Percentiles rank a stretch among this genome's conserved stretches.
Conservation (phyloP, 2,888 invertebrate species). For the Drosophila lutescens region DNA sequence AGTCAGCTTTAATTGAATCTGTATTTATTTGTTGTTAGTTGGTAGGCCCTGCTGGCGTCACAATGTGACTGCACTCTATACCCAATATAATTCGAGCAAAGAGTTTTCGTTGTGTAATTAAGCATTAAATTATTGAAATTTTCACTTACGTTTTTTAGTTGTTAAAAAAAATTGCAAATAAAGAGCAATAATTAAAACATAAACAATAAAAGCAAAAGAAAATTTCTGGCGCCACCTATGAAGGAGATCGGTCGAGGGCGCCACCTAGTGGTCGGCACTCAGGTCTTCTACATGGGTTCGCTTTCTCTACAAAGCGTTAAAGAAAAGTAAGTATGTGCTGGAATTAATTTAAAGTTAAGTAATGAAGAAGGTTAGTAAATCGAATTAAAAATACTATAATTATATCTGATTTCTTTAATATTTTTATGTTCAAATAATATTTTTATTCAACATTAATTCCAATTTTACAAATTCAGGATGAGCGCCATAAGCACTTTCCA, state of each 20-base stretch:
- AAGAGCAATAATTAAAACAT: conserved; percentile 57
- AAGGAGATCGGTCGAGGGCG: not conserved
- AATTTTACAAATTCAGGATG: not conserved
- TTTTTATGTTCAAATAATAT: not conserved
- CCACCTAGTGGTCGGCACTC: not conserved
- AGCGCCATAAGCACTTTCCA: not conserved
- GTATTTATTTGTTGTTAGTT: conserved; percentile 59
- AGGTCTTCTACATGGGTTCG: not conserved
- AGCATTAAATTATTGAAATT: conserved; percentile 39
- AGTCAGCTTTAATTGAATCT: conserved; percentile 52
- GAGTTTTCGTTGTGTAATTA: conserved; percentile 64
- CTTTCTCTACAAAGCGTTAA: no score
- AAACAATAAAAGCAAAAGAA: conserved; percentile 1
- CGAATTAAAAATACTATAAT: not conserved
- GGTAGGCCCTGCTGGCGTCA: conserved; percentile 40
- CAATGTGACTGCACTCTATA: conserved; percentile 32
- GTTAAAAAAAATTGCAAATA: conserved; percentile 38
- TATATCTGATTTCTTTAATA: not conserved
- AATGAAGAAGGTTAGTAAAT: no score
- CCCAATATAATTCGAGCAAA: conserved; percentile 23
- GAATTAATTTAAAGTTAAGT: not conserved
- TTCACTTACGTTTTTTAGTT: conserved; percentile 62
- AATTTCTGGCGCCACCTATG: not conserved
- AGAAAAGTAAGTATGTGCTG: not conserved
- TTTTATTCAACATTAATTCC: not conserved